A percentile compares a stretch with the other conserved stretches of the same genome.
These are phyloP conservation scores for Scaptomyza parva DNA, from an alignment of 2,888 invertebrate species.

Conservation along the genomic window DNA sequence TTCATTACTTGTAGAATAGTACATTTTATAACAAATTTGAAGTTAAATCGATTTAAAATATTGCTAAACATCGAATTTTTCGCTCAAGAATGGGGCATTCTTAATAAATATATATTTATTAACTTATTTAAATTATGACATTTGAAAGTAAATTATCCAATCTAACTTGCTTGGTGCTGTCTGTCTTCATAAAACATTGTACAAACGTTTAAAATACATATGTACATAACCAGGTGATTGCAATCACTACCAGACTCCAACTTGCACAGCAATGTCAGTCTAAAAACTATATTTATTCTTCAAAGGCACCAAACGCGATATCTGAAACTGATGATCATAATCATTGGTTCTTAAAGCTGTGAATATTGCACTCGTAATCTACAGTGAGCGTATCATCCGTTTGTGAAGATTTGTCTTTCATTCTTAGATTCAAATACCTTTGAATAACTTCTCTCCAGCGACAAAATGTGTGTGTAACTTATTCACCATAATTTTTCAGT, in stretches of 20 bases:
- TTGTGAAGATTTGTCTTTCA: conserved; percentile 55
- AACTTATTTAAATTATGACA: background rate
- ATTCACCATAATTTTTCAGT: too few species aligned
- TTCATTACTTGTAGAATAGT: conserved; percentile 1
- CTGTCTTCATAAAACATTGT: background rate
- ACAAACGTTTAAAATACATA: background rate
- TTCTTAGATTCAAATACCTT: conserved; percentile 62
- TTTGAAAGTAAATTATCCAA: conserved; percentile 33
- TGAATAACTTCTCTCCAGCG: conserved; percentile 57
- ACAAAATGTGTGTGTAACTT: conserved; percentile 54
- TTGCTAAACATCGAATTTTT: conserved; percentile 32
- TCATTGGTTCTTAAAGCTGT: conserved; percentile 1
- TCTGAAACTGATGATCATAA: background rate
- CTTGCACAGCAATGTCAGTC: conserved; percentile 41
- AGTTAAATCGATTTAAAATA: background rate
- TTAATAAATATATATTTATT: background rate
- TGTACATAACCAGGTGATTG: conserved; percentile 48
- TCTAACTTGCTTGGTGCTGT: conserved; percentile 7
- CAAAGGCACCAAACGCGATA: background rate
- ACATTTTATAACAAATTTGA: too few species aligned
- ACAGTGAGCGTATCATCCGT: conserved; percentile 62
- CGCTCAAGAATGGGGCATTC: conserved; percentile 30
- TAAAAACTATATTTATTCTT: conserved; percentile 3
- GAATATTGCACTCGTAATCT: conserved; percentile 55
- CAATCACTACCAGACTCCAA: conserved; percentile 25